These are phyloP conservation scores for Cephus pygmeus DNA, from an alignment of 2,888 invertebrate genomes.

Conservation along the genomic window DNA sequence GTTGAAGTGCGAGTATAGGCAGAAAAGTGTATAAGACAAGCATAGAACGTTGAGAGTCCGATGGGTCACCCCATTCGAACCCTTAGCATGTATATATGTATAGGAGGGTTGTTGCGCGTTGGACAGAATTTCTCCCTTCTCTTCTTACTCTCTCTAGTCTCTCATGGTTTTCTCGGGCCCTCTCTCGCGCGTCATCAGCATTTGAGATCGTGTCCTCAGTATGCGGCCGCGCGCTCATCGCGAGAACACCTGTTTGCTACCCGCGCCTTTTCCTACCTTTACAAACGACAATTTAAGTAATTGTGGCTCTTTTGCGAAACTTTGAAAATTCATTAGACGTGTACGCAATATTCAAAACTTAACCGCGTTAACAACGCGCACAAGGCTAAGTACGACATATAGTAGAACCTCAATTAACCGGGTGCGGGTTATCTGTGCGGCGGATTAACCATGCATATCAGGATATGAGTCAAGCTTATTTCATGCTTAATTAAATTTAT, in stretches of 20 bases:
- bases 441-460: neutral
- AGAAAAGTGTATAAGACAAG: neutral
- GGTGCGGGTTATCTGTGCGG: constrained; percentile 1
- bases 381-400: neutral
- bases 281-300: neutral
- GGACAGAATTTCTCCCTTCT: constrained; percentile 18
- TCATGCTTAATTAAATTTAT: too few species aligned
- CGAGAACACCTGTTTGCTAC: constrained; percentile 50
- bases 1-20: neutral
- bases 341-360: neutral
- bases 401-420: constrained; percentile 1
- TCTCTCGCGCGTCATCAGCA: constrained; percentile 12
- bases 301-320: neutral
- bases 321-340: neutral
- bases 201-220: constrained; percentile 38
- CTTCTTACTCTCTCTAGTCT: constrained; percentile 2
- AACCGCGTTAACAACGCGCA: neutral
- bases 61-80: neutral
- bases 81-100: neutral
- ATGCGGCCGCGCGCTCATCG: constrained; percentile 50
- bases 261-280: neutral
- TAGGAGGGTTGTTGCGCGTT: constrained; percentile 29
- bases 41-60: neutral
- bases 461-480: neutral
- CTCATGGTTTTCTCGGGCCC: constrained; percentile 6